Evolutionary conservation across 37 sponge, comb jelly and placozoan species (phyloP).

Genomic region (Cladorhizidae sp.): DNA sequence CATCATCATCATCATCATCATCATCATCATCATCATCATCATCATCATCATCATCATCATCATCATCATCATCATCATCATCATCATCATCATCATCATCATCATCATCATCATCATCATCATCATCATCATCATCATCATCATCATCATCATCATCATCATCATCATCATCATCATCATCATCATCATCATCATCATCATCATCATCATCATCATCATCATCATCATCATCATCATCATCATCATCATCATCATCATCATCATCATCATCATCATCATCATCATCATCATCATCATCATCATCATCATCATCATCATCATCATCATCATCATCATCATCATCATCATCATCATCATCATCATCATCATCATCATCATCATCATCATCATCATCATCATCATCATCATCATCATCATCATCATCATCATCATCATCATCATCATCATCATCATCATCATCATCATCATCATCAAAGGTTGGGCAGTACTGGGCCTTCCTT

Average conservation of each 20-base stretch:
- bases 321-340: constrained; percentile 2
- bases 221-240: constrained; percentile 4
- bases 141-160: constrained; percentile 2
- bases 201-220: constrained; percentile 4
- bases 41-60: not conserved
- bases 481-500: no score
- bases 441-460: not conserved
- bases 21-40: not conserved
- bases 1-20: constrained; percentile 2
- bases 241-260: constrained; percentile 4
- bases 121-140: not conserved
- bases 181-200: not conserved
- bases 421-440: constrained; percentile 2
- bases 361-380: constrained; percentile 2
- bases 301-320: constrained; percentile 4
- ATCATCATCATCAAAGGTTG: not conserved
- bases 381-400: not conserved
- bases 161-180: constrained; percentile 2
- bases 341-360: not conserved
- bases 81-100: not conserved
- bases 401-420: constrained; percentile 2
- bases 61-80: constrained; percentile 4
- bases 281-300: constrained; percentile 2
- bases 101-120: constrained; percentile 4
- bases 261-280: not conserved